These are phyloP conservation scores for Euplagia quadripunctaria DNA, from an alignment of 2,888 invertebrate species.

Conservation along the genomic window DNA sequence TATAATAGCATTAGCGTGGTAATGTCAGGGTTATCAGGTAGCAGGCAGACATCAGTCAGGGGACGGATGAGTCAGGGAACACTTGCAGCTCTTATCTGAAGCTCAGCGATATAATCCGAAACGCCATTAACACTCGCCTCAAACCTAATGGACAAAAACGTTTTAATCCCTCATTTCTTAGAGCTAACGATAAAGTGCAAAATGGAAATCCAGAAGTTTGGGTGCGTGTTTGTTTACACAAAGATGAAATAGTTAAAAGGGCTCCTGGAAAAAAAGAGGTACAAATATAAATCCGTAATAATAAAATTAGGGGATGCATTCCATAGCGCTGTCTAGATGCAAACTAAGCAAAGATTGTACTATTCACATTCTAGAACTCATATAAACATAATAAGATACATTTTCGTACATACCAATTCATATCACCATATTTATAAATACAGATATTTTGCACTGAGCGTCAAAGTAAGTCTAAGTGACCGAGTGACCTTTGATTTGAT, in stretches of 20 bases:
- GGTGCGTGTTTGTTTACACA: slow-evolving; percentile 34
- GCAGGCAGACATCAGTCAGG: slow-evolving; percentile 76
- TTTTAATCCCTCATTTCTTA: slow-evolving; percentile 77
- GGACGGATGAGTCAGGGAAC: slow-evolving; percentile 69
- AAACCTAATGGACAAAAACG: slow-evolving; percentile 85
- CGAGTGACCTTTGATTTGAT: no score
- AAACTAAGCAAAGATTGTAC: no score
- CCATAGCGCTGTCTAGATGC: no score
- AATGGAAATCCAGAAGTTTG: slow-evolving; percentile 58
- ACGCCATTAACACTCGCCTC: slow-evolving; percentile 83
- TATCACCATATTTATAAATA: background rate
- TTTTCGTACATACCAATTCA: background rate
- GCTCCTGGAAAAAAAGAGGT: background rate
- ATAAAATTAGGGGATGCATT: background rate
- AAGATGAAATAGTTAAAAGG: background rate
- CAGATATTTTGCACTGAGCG: background rate
- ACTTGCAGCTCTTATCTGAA: slow-evolving; percentile 70
- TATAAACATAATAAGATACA: no score
- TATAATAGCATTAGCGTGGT: slow-evolving; percentile 52
- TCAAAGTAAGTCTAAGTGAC: background rate
- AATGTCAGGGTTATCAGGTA: slow-evolving; percentile 71
- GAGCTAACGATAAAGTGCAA: slow-evolving; percentile 71
- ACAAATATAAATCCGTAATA: background rate
- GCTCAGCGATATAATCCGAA: slow-evolving; percentile 78
- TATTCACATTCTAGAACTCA: no score